These are phyloP conservation scores for Leucoptera coffeella DNA, from an alignment of 2,888 invertebrate genomes.

Conservation along the genomic window DNA sequence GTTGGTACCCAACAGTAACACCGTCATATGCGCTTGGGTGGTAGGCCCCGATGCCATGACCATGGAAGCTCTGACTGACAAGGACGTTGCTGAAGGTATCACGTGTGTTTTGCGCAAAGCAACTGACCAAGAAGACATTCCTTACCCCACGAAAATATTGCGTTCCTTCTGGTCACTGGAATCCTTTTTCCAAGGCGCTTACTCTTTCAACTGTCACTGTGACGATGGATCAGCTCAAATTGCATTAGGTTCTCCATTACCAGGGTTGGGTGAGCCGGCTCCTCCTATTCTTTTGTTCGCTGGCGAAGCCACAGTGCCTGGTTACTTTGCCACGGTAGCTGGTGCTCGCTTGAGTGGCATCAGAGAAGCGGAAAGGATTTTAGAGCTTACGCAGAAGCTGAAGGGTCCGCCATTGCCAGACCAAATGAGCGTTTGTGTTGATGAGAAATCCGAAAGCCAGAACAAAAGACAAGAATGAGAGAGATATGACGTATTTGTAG, in stretches of 20 bases:
- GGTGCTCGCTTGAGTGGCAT: constrained; percentile 74
- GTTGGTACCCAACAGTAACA: constrained; percentile 61
- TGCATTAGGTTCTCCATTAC: constrained; percentile 59
- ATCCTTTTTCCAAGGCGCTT: constrained; percentile 65
- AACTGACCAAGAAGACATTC: constrained; percentile 55
- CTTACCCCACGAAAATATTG: constrained; percentile 60
- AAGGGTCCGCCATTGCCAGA: constrained; percentile 32
- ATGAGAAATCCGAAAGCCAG: constrained; percentile 4
- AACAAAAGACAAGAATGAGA: constrained; percentile 37
- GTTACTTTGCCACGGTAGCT: constrained; percentile 68
- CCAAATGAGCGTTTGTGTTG: neutral
- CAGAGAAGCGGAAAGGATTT: constrained; percentile 69
- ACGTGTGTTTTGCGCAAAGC: constrained; percentile 58
- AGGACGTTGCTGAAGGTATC: constrained; percentile 58
- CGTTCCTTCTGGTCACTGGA: constrained; percentile 70
- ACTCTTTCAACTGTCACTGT: constrained; percentile 49
- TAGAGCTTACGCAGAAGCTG: constrained; percentile 53
- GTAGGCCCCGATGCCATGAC: constrained; percentile 61
- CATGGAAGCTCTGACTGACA: constrained; percentile 62
- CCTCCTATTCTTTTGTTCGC: constrained; percentile 71
- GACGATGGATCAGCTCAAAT: constrained; percentile 22
- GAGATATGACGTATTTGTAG: no score
- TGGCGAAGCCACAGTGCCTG: constrained; percentile 73
- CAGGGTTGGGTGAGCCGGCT: constrained; percentile 52
- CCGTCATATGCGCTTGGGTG: constrained; percentile 65